phyloP scores from a whole-genome alignment of 2,113 vertebrate genomes.

The Myxocyprinus asiaticus region DNA sequence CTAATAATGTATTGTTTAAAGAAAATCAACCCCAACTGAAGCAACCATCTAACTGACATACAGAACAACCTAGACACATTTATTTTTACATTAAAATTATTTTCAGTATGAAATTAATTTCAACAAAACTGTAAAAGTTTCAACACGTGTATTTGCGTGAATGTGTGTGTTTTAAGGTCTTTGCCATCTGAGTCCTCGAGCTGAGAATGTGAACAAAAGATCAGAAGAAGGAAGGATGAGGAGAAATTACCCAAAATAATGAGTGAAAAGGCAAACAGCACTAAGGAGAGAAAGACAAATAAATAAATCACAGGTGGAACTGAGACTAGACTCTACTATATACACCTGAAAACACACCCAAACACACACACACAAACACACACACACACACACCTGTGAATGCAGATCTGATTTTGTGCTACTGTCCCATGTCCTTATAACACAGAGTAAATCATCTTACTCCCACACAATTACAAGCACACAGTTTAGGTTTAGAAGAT shows the following conservation, averaged over 20 bases:
- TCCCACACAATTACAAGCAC: slow-evolving; percentile 15
- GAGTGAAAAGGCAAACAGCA: slow-evolving; percentile 34
- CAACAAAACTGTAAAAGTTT: too few species aligned
- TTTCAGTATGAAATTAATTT: too few species aligned
- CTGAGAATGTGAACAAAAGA: slow-evolving; percentile 41
- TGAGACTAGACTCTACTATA: not conserved
- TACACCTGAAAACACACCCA: slow-evolving; percentile 33
- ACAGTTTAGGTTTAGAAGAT: too few species aligned
- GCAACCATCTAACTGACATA: too few species aligned
- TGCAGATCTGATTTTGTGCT: not conserved
- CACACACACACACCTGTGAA: not conserved
- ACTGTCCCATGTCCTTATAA: not conserved
- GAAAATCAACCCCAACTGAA: too few species aligned
- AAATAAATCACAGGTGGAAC: slow-evolving; percentile 28
- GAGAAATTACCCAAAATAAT: slow-evolving; percentile 21
- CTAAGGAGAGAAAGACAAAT: slow-evolving; percentile 35
- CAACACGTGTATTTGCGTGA: not conserved
- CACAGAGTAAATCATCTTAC: slow-evolving; percentile 8
- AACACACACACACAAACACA: too few species aligned
- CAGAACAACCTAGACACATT: too few species aligned
- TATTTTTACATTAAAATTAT: too few species aligned
- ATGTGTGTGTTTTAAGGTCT: slow-evolving; percentile 32
- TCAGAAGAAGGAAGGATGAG: slow-evolving; percentile 34
- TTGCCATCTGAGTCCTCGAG: slow-evolving; percentile 29
- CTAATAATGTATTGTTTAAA: too few species aligned